Conservation (phyloP, 2,797 vertebrate genomes). For the Parotocinclus haroldoi region DNA sequence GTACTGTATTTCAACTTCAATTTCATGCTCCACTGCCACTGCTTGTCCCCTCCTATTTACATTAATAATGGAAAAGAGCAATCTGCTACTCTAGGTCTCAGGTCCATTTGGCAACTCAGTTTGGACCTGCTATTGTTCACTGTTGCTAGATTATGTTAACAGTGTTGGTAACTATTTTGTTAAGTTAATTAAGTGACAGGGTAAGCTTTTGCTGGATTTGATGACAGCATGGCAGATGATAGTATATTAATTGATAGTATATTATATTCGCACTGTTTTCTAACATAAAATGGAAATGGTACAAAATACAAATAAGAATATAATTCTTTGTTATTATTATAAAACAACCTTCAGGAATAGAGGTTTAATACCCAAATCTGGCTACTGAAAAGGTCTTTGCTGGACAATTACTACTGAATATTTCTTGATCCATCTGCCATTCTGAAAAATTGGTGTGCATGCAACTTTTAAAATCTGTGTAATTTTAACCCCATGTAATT, state of each 20-base stretch:
- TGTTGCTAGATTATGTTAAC: constrained; percentile 18
- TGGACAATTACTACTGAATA: too few species aligned
- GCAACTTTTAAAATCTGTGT: too few species aligned
- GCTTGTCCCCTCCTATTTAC: constrained; percentile 9
- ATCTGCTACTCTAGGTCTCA: not conserved
- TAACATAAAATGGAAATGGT: too few species aligned
- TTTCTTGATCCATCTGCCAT: too few species aligned
- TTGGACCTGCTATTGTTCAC: constrained; percentile 9
- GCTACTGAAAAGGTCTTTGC: too few species aligned
- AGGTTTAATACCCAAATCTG: too few species aligned
- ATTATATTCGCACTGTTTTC: not conserved
- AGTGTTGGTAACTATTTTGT: constrained; percentile 6
- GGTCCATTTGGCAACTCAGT: constrained; percentile 30
- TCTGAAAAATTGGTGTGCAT: too few species aligned
- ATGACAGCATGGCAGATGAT: constrained; percentile 9
- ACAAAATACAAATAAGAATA: too few species aligned
- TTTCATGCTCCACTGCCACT: constrained; percentile 11
- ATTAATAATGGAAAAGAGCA: constrained; percentile 25
- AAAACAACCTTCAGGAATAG: too few species aligned
- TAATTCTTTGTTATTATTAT: too few species aligned
- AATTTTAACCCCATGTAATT: too few species aligned
- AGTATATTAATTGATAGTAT: constrained; percentile 10
- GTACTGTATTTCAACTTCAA: too few species aligned
- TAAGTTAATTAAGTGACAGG: constrained; percentile 23
- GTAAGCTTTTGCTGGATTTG: constrained; percentile 18